Base-by-base conservation (phyloP, 2,888 invertebrate species). In the Cordilura impudica region DNA sequence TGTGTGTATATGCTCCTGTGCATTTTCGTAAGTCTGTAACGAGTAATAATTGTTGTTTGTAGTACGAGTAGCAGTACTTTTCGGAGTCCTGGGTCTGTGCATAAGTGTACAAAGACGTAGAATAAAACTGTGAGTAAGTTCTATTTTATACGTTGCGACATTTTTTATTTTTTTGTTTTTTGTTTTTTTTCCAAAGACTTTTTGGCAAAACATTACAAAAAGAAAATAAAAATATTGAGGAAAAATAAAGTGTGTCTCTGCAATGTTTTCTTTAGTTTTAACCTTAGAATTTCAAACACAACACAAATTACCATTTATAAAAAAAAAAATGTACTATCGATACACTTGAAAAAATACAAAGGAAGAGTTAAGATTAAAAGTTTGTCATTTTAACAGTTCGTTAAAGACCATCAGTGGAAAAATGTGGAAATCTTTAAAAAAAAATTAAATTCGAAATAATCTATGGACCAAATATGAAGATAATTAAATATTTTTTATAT, bases 91-190 rank as follows among this genome's bases (percentile, higher is more conserved):
- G 4, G 35, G 12, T 2, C 0, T 39, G n/a, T n/a, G 14, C 26
- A 26, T 26, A 26, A 26, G 26, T 26, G 10, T 8, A 4, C 4
- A 39, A n/a, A 39, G 35, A n/a, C 12, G 12, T 39, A 39, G 35
- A 39, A 39, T 39, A 12, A 39, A 39, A 39, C n/a, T 26, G n/a
- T 51, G 31, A 54, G 60, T 51, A 21, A 63, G 21, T 63, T 47
- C 31, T 63, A 8, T 49, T 63, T 63, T 63, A 63, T 63, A 49
- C 31, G 49, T 49, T 63, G 63, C 63, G 63, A 63, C 63, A 63
- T 3, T 51, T 47, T 63, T 49, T 35, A 49, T 63, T 63, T n/a
- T 35, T 63, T 49, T 35, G 63, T 63, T 63, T n/a, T 35, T n/a
- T n/a, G n/a, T n/a, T n/a, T n/a, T n/a, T n/a, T n/a, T n/a, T n/a